Evolutionary conservation across 2,797 vertebrate species (phyloP), one percentile per base, ranked within the genome.

Genomic region (Propithecus deckenii): DNA sequence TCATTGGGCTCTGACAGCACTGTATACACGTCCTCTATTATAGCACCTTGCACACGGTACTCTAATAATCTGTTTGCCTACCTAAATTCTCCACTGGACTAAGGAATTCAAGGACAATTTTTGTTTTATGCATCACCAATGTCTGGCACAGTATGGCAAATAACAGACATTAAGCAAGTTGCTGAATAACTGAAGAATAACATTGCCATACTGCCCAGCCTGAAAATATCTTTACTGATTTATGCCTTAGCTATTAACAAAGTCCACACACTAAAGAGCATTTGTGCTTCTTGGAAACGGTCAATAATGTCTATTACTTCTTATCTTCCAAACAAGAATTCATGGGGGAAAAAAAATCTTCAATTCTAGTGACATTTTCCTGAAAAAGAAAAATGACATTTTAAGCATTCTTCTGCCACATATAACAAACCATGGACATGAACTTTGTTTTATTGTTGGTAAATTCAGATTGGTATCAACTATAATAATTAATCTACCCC

Each of bases 241-340:
- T 80, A 61, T 69, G 8, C 69, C 87, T 76, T 38, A 93, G 52
- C n/a, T 69, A 76, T 30, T 79, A 67, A 86, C 41, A 79, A 79
- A 61, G 3, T 48, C 67, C 84, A 41, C 30, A 83, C 18, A 92
- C 41, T 22, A 67, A 89, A 76, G 61, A 93, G n/a, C 13, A 43
- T 43, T 86, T 86, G 28, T 46, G 41, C n/a, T 91, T 89, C 41
- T 95, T 72, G n/a, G 17, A 67, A 95, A 91, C 4, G 57, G 14
- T 50, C 85, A 92, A 4, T 48, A n/a, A 55, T 8, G 1, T 35
- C 22, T 90, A 67, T 79, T 84, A 69, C 22, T 79, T 41, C 59
- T 50, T 79, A 69, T 43, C 46, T 95, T 80, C 28, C 55, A 85
- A 85, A 76, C 2, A 86, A 59, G 23, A 74, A 88, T 55, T 93